phyloP scores from a whole-genome alignment of 2,113 vertebrate species.

The Syrrhaptes paradoxus region DNA sequence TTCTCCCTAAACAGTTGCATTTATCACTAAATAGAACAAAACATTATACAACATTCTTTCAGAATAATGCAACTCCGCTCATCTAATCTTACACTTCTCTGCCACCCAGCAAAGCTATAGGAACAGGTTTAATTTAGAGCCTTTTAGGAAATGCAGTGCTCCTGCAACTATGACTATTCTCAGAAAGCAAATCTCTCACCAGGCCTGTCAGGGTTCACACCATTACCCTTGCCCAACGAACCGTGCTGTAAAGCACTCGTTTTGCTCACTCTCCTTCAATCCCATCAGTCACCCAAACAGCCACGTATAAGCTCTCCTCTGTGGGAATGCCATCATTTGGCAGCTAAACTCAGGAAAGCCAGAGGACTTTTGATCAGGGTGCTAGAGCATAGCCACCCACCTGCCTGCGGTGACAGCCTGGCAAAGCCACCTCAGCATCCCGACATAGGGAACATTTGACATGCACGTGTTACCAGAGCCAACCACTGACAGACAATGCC shows the following conservation, averaged over 20 bases:
- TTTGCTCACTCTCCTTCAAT: not conserved
- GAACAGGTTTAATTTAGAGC: not conserved
- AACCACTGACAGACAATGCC: not conserved
- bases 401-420: not conserved
- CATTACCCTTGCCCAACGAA: not conserved
- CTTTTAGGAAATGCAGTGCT: not conserved
- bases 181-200: not conserved
- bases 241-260: not conserved
- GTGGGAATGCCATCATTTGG: not conserved
- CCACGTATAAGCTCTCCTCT: not conserved
- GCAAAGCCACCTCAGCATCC: not conserved
- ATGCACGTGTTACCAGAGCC: not conserved
- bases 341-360: not conserved
- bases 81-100: not conserved
- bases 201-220: not conserved
- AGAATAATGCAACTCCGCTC: not conserved
- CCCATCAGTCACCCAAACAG: not conserved
- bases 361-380: not conserved
- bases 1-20: not conserved
- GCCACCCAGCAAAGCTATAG: not conserved
- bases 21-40: not conserved
- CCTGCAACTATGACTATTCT: not conserved
- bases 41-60: not conserved
- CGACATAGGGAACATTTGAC: fast-evolving
- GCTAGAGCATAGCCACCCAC: not conserved